A percentile compares a stretch with the other conserved stretches of the same genome.
Evolutionary conservation across 2,113 vertebrate genomes (phyloP).

Genomic region (Ondatra zibethicus): DNA sequence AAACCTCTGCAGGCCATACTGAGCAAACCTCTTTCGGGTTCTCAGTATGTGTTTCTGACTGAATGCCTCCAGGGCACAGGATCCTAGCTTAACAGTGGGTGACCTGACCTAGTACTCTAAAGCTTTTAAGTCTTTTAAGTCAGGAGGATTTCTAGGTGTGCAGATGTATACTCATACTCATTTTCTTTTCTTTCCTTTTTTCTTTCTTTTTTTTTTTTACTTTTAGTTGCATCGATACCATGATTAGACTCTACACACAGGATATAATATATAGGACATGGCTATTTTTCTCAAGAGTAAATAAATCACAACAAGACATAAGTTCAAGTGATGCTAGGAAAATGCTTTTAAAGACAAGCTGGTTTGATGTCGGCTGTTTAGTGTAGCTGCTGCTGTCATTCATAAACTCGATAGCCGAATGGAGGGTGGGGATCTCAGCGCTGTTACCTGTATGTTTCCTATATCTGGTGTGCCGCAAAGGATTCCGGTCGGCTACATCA

Average conservation of each 20-base stretch:
- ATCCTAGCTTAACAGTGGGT: neutral
- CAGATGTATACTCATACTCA: neutral
- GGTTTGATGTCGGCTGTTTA: constrained; percentile 33
- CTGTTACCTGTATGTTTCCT: constrained; percentile 72
- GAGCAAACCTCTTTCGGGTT: constrained; percentile 23
- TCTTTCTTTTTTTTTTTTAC: constrained; percentile 29
- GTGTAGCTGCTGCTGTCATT: neutral
- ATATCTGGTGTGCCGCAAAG: constrained; percentile 74
- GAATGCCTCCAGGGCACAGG: neutral
- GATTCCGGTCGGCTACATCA: constrained; percentile 70
- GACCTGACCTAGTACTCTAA: neutral
- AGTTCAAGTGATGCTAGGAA: constrained; percentile 29
- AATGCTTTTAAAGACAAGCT: constrained; percentile 49
- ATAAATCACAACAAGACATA: constrained; percentile 14
- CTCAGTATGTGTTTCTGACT: neutral
- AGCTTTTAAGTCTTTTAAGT: neutral
- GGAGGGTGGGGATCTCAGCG: constrained; percentile 64
- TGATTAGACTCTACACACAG: neutral
- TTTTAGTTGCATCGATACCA: neutral
- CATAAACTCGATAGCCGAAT: constrained; percentile 56
- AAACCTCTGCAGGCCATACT: constrained; percentile 9
- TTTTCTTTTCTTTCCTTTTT: too few species aligned
- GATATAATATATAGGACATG: neutral
- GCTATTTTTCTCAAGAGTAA: constrained; percentile 43
- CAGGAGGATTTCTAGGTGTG: neutral